Evolutionary conservation across 2,888 invertebrate species (phyloP).

Genomic region (Syrphus vitripennis): DNA sequence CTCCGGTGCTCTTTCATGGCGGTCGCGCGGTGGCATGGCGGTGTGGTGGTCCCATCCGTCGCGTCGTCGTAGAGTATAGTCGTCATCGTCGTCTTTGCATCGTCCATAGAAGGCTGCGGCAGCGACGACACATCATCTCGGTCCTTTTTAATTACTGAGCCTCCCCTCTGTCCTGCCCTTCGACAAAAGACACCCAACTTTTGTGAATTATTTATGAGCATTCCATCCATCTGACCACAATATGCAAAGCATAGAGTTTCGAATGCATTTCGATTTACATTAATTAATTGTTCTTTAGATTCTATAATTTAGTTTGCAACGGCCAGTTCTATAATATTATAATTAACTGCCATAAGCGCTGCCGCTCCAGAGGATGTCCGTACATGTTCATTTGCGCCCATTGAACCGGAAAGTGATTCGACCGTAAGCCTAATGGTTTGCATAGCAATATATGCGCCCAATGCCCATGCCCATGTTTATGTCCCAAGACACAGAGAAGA

Average conservation of each 20-base stretch:
- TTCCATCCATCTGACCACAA: slow-evolving; percentile 22
- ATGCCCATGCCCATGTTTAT: not conserved
- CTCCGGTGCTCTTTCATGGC: slow-evolving; percentile 17
- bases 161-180: not conserved
- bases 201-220: slow-evolving; percentile 68
- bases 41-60: slow-evolving; percentile 49
- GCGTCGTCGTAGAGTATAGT: not conserved
- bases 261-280: slow-evolving; percentile 62
- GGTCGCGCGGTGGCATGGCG: not conserved
- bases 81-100: not conserved
- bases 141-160: slow-evolving; percentile 59
- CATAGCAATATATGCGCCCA: slow-evolving; percentile 7
- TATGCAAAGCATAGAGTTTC: slow-evolving; percentile 57
- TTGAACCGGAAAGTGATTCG: slow-evolving; percentile 47
- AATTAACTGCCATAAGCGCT: slow-evolving; percentile 7
- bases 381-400: slow-evolving; percentile 44
- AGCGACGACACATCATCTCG: slow-evolving; percentile 44
- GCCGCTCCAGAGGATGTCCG: slow-evolving; percentile 36
- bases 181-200: slow-evolving; percentile 23
- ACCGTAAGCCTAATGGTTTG: not conserved
- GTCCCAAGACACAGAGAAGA: not conserved
- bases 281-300: slow-evolving; percentile 57
- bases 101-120: slow-evolving; percentile 28
- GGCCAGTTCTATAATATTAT: not conserved
- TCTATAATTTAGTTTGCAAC: slow-evolving; percentile 37